These are phyloP conservation scores for Aphaenogaster ashmeadi DNA, from an alignment of 1,140 invertebrate species.

Conservation along the genomic window DNA sequence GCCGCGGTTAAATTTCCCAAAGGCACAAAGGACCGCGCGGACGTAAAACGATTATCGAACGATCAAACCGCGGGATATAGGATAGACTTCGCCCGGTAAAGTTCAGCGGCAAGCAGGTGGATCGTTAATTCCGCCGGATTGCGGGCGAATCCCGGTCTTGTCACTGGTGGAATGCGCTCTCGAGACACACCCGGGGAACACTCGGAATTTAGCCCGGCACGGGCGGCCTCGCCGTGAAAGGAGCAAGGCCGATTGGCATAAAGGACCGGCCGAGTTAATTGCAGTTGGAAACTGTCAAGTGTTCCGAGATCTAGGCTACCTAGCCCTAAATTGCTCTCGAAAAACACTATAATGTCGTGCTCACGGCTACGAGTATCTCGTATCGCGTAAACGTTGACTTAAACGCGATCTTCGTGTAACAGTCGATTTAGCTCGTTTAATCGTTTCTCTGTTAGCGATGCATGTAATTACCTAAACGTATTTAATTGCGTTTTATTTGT, in stretches of 20 bases:
- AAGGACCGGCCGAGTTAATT: conserved; percentile 39
- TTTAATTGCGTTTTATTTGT: not conserved
- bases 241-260: conserved; percentile 42
- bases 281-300: conserved; percentile 33
- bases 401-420: not conserved
- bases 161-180: conserved; percentile 53
- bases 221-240: not conserved
- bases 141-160: conserved; percentile 48
- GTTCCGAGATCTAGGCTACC: not conserved
- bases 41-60: conserved; percentile 60
- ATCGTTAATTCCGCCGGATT: conserved; percentile 46
- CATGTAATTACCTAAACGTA: not conserved
- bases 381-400: not conserved
- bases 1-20: conserved; percentile 43
- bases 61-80: conserved; percentile 32
- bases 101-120: conserved; percentile 31
- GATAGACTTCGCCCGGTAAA: conserved; percentile 19
- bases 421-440: not conserved
- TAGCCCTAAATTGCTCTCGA: not conserved
- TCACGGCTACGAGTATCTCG: not conserved
- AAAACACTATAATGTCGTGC: not conserved
- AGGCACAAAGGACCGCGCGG: conserved; percentile 48
- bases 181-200: conserved; percentile 34
- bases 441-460: not conserved
- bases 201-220: conserved; percentile 35